phyloP scores from a whole-genome alignment of 2,797 vertebrate species.

The Melanogrammus aeglefinus region DNA sequence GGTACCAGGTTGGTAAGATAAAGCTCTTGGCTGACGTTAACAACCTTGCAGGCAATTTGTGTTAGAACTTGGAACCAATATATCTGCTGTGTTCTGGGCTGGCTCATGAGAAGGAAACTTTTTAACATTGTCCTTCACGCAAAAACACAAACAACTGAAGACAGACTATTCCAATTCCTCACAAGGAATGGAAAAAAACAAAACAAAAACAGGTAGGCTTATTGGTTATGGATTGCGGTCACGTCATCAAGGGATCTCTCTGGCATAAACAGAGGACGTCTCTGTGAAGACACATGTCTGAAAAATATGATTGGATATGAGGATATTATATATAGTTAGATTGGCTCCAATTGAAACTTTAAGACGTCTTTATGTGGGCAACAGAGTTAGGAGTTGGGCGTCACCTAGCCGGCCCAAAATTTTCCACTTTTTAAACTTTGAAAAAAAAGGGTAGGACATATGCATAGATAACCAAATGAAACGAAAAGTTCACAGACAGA shows the following conservation, averaged over 20 bases:
- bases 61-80: background rate
- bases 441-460: background rate
- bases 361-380: background rate
- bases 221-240: background rate
- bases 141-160: conserved; percentile 1
- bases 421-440: background rate
- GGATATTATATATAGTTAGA: background rate
- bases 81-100: background rate
- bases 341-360: background rate
- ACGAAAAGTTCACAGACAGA: background rate
- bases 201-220: background rate
- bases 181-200: background rate
- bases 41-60: conserved; percentile 2
- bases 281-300: background rate
- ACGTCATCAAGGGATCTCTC: background rate
- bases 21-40: background rate
- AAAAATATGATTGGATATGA: background rate
- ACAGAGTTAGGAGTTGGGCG: too few species aligned
- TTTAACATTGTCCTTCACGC: conserved; percentile 3
- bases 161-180: background rate
- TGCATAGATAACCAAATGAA: background rate
- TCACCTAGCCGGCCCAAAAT: too few species aligned
- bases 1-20: background rate
- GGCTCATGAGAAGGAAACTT: background rate
- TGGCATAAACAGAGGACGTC: background rate